Percentiles rank a stretch among this genome's conserved stretches.
Evolutionary conservation across 2,888 invertebrate species (phyloP).

Genomic region (Lithophane leautieri): DNA sequence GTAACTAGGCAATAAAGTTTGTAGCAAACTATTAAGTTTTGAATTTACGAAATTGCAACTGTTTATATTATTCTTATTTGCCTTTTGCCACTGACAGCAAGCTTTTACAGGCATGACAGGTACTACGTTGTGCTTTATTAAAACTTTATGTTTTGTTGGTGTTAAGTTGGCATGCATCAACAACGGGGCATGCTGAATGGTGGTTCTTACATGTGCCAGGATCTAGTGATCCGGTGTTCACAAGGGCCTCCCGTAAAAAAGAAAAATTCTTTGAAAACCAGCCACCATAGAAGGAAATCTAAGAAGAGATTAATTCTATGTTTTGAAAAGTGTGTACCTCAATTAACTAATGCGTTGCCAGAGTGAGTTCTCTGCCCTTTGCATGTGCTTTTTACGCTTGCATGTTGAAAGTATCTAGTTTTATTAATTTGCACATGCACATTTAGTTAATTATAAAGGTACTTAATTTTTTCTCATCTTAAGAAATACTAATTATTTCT

Average conservation of each 20-base stretch:
- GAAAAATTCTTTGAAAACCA: conserved; percentile 90
- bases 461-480: not conserved
- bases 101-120: conserved; percentile 33
- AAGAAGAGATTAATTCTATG: conserved; percentile 77
- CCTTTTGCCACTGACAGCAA: conserved; percentile 32
- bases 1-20: conserved; percentile 68
- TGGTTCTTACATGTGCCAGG: conserved; percentile 92
- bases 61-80: conserved; percentile 16
- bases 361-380: conserved; percentile 71
- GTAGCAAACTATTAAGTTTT: conserved; percentile 62
- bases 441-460: not conserved
- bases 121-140: conserved; percentile 66
- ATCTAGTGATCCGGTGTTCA: conserved; percentile 92
- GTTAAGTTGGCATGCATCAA: conserved; percentile 90
- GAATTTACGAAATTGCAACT: conserved; percentile 42
- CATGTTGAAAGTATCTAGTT: conserved; percentile 5
- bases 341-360: conserved; percentile 65
- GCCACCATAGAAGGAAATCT: conserved; percentile 86
- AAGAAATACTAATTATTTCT: not conserved
- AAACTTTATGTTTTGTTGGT: conserved; percentile 76
- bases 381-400: conserved; percentile 48
- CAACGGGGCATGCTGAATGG: conserved; percentile 89
- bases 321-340: conserved; percentile 66
- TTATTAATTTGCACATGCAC: not conserved
- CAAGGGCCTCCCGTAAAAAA: conserved; percentile 90